phyloP scores from a whole-genome alignment of 1,140 invertebrate species.

The Atta cephalotes region DNA sequence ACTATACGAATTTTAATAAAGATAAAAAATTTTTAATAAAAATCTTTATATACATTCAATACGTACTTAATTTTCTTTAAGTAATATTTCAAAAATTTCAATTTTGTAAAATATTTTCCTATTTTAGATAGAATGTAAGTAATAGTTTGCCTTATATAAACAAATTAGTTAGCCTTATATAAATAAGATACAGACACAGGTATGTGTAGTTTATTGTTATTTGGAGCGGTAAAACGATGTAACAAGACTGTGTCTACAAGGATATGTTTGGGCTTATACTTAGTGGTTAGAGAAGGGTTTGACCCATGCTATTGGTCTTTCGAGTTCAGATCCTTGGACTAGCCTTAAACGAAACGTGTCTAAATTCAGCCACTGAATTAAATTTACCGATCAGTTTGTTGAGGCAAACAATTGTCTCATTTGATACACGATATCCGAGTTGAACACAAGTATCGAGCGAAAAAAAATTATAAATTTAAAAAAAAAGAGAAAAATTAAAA shows the following conservation, averaged over 20 bases:
- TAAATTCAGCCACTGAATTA: slow-evolving; percentile 19
- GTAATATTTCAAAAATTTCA: background rate
- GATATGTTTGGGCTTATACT: slow-evolving; percentile 52
- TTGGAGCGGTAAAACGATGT: slow-evolving; percentile 3
- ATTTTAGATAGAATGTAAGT: background rate
- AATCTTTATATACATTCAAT: background rate
- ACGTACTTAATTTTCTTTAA: background rate
- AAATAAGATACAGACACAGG: background rate
- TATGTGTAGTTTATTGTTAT: slow-evolving; percentile 12
- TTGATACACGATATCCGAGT: background rate
- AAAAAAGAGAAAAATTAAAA: background rate
- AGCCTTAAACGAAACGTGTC: slow-evolving; percentile 41
- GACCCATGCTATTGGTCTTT: slow-evolving; percentile 45
- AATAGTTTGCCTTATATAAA: no score
- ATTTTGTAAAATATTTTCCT: background rate
- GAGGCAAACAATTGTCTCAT: no score
- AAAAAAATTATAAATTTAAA: background rate
- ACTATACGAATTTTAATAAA: background rate
- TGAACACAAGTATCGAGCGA: background rate
- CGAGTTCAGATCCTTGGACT: background rate
- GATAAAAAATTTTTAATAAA: slow-evolving; percentile 1
- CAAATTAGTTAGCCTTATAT: background rate
- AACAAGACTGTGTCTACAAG: slow-evolving; percentile 33
- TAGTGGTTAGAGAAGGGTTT: slow-evolving; percentile 50
- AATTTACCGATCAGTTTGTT: slow-evolving; percentile 18